These are phyloP conservation scores for Saccostrea echinata DNA, from an alignment of 1,140 invertebrate species.

Conservation along the genomic window DNA sequence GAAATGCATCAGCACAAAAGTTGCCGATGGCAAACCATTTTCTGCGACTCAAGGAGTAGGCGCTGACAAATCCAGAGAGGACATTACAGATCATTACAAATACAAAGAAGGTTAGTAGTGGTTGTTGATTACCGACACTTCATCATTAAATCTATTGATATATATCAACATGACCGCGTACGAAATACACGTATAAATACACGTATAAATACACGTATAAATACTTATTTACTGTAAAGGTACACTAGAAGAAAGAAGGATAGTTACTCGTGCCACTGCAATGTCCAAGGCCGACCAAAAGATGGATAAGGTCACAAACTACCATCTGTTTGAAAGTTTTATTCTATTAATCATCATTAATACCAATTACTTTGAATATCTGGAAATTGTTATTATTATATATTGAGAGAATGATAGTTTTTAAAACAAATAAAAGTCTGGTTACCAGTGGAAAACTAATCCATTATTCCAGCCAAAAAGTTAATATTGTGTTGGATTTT, in stretches of 20 bases:
- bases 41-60: conserved; percentile 73
- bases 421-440: no score
- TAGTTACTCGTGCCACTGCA: background rate
- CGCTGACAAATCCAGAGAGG: conserved; percentile 82
- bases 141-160: no score
- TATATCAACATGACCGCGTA: no score
- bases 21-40: conserved; percentile 86
- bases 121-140: background rate
- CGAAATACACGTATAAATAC: no score
- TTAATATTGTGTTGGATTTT: no score
- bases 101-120: conserved; percentile 86
- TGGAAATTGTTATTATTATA: no score
- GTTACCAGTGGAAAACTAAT: no score
- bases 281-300: background rate
- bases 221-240: background rate
- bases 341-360: no score
- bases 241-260: background rate
- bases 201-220: background rate
- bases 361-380: no score
- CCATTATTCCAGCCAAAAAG: no score
- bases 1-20: conserved; percentile 92
- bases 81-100: conserved; percentile 92
- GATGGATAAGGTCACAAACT: background rate
- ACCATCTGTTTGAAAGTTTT: background rate
- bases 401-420: no score